Percentiles rank a stretch among this genome's conserved stretches.
These are phyloP conservation scores for Drosophila picticornis DNA, from an alignment of 2,888 invertebrate species.

Conservation along the genomic window DNA sequence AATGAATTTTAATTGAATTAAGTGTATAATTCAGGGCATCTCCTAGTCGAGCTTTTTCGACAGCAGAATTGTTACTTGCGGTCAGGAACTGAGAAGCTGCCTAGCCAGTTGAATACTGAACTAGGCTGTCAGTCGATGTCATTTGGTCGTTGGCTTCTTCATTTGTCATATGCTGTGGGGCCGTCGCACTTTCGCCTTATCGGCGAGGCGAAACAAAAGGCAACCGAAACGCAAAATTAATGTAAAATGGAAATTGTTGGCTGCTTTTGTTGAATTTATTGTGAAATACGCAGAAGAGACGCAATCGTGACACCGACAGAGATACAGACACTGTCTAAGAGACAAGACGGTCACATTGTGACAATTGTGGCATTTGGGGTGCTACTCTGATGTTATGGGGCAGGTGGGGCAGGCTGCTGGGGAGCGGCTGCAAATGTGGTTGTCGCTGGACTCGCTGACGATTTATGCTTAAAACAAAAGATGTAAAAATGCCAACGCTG, in stretches of 20 bases:
- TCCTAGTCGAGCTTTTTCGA: background rate
- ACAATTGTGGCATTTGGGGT: slow-evolving; percentile 15
- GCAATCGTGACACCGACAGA: slow-evolving; percentile 15
- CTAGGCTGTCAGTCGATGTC: slow-evolving; percentile 16
- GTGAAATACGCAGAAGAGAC: slow-evolving; percentile 30
- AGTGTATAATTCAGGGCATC: background rate
- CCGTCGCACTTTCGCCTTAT: slow-evolving; percentile 53
- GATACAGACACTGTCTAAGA: slow-evolving; percentile 1
- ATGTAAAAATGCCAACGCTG: slow-evolving; percentile 61
- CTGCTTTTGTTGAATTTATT: slow-evolving; percentile 48
- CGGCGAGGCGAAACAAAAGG: slow-evolving; percentile 45
- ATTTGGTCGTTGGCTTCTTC: slow-evolving; percentile 13
- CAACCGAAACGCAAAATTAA: slow-evolving; percentile 73
- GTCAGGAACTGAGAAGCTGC: background rate
- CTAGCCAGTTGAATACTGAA: slow-evolving; percentile 12
- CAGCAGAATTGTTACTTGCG: background rate
- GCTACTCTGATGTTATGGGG: background rate
- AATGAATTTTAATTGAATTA: background rate
- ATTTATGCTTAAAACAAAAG: slow-evolving; percentile 74
- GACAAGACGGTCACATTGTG: slow-evolving; percentile 19
- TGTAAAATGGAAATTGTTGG: slow-evolving; percentile 64
- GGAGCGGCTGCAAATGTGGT: slow-evolving; percentile 23
- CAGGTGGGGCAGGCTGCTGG: background rate
- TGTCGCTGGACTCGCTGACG: slow-evolving; percentile 45
- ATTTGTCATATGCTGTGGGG: slow-evolving; percentile 25